phyloP scores from a whole-genome alignment of 2,888 invertebrate species.

The Hedya salicella region DNA sequence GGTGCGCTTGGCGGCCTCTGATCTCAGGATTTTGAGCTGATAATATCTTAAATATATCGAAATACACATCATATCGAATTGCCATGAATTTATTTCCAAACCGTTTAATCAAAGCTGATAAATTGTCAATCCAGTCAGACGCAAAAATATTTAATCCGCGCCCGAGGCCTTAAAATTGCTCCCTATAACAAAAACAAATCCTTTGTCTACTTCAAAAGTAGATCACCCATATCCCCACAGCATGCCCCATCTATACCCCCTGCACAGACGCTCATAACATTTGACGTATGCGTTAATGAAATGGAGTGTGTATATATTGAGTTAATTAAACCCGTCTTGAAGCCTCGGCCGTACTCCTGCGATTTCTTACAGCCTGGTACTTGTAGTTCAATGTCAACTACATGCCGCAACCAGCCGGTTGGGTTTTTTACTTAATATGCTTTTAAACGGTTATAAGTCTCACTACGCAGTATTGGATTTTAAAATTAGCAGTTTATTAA shows the following conservation, averaged over 20 bases:
- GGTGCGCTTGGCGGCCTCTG: no score
- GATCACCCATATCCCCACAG: slow-evolving; percentile 13
- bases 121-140: no score
- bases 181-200: slow-evolving; percentile 17
- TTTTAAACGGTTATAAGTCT: slow-evolving; percentile 7
- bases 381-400: slow-evolving; percentile 29
- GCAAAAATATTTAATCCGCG: no score
- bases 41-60: no score
- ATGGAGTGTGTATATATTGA: slow-evolving; percentile 84
- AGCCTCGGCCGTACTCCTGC: slow-evolving; percentile 48
- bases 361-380: slow-evolving; percentile 32
- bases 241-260: slow-evolving; percentile 31
- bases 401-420: slow-evolving; percentile 18
- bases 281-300: slow-evolving; percentile 83
- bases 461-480: not conserved
- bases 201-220: slow-evolving; percentile 27
- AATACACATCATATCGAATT: no score
- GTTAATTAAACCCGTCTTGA: slow-evolving; percentile 83
- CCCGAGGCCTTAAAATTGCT: not conserved
- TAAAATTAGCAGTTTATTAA: no score
- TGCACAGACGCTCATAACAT: slow-evolving; percentile 70
- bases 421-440: not conserved
- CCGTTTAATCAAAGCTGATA: no score
- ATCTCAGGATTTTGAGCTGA: no score
- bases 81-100: no score